Evolutionary conservation across 2,888 invertebrate species (phyloP), one percentile per base, ranked within the genome.

Genomic region (Pyralis farinalis): DNA sequence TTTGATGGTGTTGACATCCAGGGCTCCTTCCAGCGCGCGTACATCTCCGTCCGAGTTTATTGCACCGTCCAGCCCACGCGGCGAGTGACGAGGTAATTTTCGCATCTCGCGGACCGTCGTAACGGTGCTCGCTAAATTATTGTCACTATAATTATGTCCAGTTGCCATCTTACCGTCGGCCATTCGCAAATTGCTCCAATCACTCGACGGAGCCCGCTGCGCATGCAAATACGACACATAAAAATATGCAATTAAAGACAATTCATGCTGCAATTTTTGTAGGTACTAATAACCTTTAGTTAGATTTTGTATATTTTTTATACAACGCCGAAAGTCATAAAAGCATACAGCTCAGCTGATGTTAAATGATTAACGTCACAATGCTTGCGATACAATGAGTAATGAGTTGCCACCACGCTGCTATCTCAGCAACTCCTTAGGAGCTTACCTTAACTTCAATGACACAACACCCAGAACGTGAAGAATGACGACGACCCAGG

Each of bases 241-340:
- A 30, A 30, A 30, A 30, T 30, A 10, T 10, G 5, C 10, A 58
- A 62, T 63, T 62, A 58, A 58, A 63, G 58, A 59, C 57, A 59
- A 52, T 50, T 38, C 43, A 53, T 52, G 50, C 37, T 33, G 42
- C 43, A 40, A 37, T 39, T 44, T 51, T 46, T 44, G n/a, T n/a
- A n/a, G n/a, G n/a, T n/a, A n/a, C n/a, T n/a, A n/a, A n/a, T n/a
- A n/a, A n/a, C n/a, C n/a, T n/a, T n/a, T n/a, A n/a, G n/a, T n/a
- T n/a, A n/a, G n/a, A n/a, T n/a, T n/a, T n/a, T n/a, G n/a, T n/a
- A n/a, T n/a, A n/a, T n/a, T n/a, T n/a, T n/a, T n/a, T n/a, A n/a
- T n/a, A n/a, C n/a, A n/a, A n/a, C n/a, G n/a, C n/a, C n/a, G n/a
- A n/a, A n/a, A n/a, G n/a, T n/a, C n/a, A n/a, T n/a, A n/a, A n/a